Percentiles rank a stretch among this genome's conserved stretches.
Conservation (phyloP, 1,140 invertebrate genomes). For the Ostrea edulis region DNA sequence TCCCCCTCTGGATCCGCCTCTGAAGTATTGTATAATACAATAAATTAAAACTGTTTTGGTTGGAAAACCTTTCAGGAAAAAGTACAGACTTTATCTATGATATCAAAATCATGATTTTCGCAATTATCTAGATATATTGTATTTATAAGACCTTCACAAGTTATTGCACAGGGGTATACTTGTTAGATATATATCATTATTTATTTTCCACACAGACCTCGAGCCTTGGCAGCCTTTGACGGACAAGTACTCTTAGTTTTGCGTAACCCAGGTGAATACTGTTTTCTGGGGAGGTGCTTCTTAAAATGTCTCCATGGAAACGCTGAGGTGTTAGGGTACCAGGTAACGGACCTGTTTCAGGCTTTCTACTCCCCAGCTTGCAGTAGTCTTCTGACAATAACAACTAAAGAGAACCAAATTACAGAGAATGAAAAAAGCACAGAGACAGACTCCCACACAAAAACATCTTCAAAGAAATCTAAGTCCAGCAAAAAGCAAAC, state of each 20-base stretch:
- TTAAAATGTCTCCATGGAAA: conserved; percentile 21
- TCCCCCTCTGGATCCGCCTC: too few relatives aligned
- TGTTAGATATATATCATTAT: too few relatives aligned
- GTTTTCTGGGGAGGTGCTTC: conserved; percentile 46
- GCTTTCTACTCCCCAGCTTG: conserved; percentile 45
- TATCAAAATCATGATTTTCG: too few relatives aligned
- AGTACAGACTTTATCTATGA: too few relatives aligned
- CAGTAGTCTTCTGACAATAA: conserved; percentile 47
- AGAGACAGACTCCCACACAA: too few relatives aligned
- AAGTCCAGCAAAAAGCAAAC: background rate
- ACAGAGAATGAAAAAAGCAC: background rate
- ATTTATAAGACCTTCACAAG: too few relatives aligned
- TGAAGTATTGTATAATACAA: too few relatives aligned
- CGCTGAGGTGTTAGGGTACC: conserved; percentile 28
- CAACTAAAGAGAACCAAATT: background rate
- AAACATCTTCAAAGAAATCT: background rate
- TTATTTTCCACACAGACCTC: background rate
- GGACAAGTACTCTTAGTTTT: conserved; percentile 20
- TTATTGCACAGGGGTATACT: too few relatives aligned
- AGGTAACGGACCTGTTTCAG: background rate
- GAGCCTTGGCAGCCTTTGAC: background rate
- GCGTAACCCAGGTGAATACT: conserved; percentile 3
- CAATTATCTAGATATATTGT: too few relatives aligned
- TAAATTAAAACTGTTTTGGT: too few relatives aligned
- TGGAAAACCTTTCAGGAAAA: too few relatives aligned